Base-by-base conservation (phyloP, 1,140 invertebrate genomes). In the Leptoteleia sp. region DNA sequence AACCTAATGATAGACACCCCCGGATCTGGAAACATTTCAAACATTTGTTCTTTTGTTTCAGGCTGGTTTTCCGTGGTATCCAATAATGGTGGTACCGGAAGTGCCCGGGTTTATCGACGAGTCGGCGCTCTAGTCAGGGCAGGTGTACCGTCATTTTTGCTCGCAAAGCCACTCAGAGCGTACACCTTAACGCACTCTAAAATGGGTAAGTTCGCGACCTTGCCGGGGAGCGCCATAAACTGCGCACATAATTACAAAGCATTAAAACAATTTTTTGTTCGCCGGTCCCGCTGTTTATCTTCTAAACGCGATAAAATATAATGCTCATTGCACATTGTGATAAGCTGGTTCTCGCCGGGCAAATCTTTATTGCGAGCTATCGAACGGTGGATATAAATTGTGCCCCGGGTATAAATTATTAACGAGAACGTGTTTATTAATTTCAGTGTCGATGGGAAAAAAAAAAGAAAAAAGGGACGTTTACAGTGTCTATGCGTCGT, bases 41-140 rank as follows among this genome's bases (percentile, higher is more conserved):
- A n/a, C n/a, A n/a, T n/a, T n/a, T n/a, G n/a, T n/a, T n/a, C n/a
- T 29, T 73, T 19, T 79, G 62, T 89, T 85, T 3, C 83, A 90
- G 90, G 90, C 31, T 90, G 90, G 90, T 90, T 90, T 76, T 89
- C 88, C 1, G 88, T 90, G 25, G 89, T 90, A n/a, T 87, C 90
- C 4, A 89, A 73, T 54, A 87, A 84, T 52, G 87, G 82, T 29
- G 85, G 87, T 33, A 84, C 87, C 65, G 87, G 87, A 84, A 88
- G 82, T 80, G 87, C 87, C 11, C 81, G 87, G 17, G 84, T 88
- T 38, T 89, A 89, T 72, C 82, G 87, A 55, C 83, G 85, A 84
- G 84, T 89, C 17, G 85, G 87, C 4, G 87, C 87, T 3, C 71
- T 89, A 40, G 87, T 89, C 19, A 83, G 83, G 38, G 87, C 87